Conservation (phyloP, 2,113 vertebrate species). For the Salvator merianae region DNA sequence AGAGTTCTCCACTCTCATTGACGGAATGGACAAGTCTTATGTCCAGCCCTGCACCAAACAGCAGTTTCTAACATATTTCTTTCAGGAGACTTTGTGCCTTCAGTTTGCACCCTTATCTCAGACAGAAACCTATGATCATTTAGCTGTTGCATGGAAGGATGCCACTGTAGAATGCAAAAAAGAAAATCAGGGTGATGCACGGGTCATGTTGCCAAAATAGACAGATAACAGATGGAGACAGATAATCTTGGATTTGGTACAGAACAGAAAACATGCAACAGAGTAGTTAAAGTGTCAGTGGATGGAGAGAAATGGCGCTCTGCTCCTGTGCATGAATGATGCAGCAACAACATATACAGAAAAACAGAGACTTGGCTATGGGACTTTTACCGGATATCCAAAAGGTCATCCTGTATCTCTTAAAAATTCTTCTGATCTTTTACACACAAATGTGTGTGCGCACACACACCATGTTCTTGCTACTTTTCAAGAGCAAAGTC, state of each 20-base stretch:
- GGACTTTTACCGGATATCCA: neutral
- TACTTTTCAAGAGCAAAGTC: neutral
- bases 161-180: constrained; percentile 38
- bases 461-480: neutral
- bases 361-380: neutral
- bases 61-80: neutral
- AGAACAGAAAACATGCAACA: constrained; percentile 42
- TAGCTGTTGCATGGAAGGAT: constrained; percentile 30
- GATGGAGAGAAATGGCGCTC: constrained; percentile 10
- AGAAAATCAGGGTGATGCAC: constrained; percentile 49
- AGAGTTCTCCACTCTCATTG: no score
- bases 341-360: neutral
- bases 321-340: neutral
- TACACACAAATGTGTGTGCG: no score
- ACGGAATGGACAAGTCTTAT: neutral
- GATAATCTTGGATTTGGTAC: constrained; percentile 61
- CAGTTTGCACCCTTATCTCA: neutral
- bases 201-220: constrained; percentile 46
- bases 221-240: constrained; percentile 65
- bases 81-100: neutral
- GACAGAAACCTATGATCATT: neutral
- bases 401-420: neutral
- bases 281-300: constrained; percentile 45
- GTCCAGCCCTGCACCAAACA: neutral
- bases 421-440: neutral